These are phyloP conservation scores for Apotomis turbidana DNA, from an alignment of 2,888 invertebrate genomes.

Conservation along the genomic window DNA sequence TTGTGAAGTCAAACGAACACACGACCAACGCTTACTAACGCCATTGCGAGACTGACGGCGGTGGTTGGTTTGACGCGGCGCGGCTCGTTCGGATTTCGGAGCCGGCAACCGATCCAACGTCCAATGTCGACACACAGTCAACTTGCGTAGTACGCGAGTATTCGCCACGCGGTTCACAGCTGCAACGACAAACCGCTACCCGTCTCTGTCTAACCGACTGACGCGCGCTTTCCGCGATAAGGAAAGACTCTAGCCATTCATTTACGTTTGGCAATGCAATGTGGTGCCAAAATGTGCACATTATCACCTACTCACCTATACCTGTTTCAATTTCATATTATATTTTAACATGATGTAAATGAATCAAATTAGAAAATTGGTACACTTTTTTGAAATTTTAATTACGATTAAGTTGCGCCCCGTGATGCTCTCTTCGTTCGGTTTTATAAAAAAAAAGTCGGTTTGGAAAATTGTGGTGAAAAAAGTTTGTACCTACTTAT, in stretches of 20 bases:
- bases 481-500: too few species aligned
- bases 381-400: background rate
- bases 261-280: slow-evolving; percentile 78
- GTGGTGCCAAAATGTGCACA: slow-evolving; percentile 43
- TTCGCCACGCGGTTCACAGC: slow-evolving; percentile 70
- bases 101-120: slow-evolving; percentile 80
- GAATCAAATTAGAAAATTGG: slow-evolving; percentile 10
- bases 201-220: slow-evolving; percentile 64
- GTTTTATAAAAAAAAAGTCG: background rate
- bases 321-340: slow-evolving; percentile 33
- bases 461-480: too few species aligned
- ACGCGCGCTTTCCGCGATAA: slow-evolving; percentile 49
- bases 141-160: slow-evolving; percentile 81
- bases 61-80: slow-evolving; percentile 38
- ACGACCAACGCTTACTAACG: slow-evolving; percentile 76
- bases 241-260: slow-evolving; percentile 74
- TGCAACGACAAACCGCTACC: slow-evolving; percentile 49
- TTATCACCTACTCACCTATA: slow-evolving; percentile 37
- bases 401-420: background rate
- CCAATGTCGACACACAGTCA: slow-evolving; percentile 83
- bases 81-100: slow-evolving; percentile 69
- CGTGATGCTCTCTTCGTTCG: slow-evolving; percentile 5
- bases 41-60: slow-evolving; percentile 81
- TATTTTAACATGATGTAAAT: slow-evolving; percentile 28
- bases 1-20: slow-evolving; percentile 78